Base-by-base conservation (phyloP, 1,140 invertebrate genomes). In the Lepidurus packardi region DNA sequence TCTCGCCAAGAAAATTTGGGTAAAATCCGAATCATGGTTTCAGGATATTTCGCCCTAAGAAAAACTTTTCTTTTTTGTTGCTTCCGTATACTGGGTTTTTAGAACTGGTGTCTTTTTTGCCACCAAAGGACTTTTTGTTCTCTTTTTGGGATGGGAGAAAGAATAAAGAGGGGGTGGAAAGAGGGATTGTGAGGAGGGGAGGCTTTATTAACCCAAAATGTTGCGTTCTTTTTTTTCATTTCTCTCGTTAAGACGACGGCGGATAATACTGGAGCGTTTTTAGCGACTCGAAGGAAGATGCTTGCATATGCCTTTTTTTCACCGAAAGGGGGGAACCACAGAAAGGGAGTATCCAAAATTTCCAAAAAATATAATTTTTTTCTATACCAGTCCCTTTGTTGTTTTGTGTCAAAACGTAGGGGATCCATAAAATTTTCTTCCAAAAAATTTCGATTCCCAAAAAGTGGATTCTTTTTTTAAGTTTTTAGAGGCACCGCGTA, bases 341-440 rank as follows among this genome's bases (percentile, higher is more conserved):
- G 53, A 65, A 65, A 65, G 21, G 45, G 45, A 65, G 53, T 65
- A 65, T 65, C 53, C 53, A 65, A 65, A 65, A 65, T 65, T 65
- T 65, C 53, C 53, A 21, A 65, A 65, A 65, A 65, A 65, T 65
- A 65, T 9, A 65, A 65, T 21, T 65, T 65, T 65, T 65, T 65
- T 65, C 53, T 65, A 65, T 21, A 65, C 53, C 53, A 65, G 53
- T 65, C 53, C 53, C 53, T 65, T 21, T 65, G 21, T 65, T 65
- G 34, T 65, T 65, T 65, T 13, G 53, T 65, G 53, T 65, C 53
- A 65, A 65, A 65, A 65, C 53, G 53, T n/a, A 65, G 53, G 21
- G 21, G 13, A 65, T n/a, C 53, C 53, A n/a, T 65, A 65, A 8
- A 65, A 65, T 65, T n/a, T 65, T 65, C 21, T 21, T 65, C 53